These are phyloP conservation scores for Melanotaenia boesemani DNA, from an alignment of 2,797 vertebrate species.

Conservation along the genomic window DNA sequence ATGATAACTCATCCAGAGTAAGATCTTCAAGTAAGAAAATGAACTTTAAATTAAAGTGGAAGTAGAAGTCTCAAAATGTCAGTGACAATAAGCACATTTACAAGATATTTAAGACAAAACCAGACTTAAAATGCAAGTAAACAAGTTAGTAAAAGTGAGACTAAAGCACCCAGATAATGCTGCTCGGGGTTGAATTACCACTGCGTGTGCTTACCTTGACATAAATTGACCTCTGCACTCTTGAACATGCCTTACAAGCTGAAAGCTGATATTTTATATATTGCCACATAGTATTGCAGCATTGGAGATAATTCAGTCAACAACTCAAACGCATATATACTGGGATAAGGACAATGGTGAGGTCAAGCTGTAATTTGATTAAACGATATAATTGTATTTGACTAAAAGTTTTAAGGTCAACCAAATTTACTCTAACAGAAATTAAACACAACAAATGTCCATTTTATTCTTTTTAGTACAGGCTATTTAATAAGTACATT, in stretches of 20 bases:
- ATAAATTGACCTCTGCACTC: not conserved
- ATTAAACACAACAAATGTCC: not conserved
- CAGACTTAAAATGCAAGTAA: not conserved
- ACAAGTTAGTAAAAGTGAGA: not conserved
- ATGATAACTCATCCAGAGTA: not conserved
- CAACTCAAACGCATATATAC: not conserved
- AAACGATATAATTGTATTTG: not conserved
- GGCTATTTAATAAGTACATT: not conserved
- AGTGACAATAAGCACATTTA: not conserved
- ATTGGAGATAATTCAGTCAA: not conserved
- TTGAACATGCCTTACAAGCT: not conserved
- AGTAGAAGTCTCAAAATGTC: not conserved
- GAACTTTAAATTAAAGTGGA: not conserved
- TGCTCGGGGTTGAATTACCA: not conserved
- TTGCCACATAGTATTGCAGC: not conserved
- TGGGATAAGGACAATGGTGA: not conserved
- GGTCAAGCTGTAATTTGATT: not conserved
- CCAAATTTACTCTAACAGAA: not conserved
- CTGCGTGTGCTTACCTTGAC: not conserved
- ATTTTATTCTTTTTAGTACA: not conserved
- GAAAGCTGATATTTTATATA: constrained; percentile 2
- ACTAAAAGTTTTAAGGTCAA: not conserved
- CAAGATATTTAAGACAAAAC: not conserved
- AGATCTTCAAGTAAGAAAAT: not conserved
- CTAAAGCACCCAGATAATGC: not conserved